phyloP scores from a whole-genome alignment of 2,888 invertebrate genomes.

The Luperina testacea region DNA sequence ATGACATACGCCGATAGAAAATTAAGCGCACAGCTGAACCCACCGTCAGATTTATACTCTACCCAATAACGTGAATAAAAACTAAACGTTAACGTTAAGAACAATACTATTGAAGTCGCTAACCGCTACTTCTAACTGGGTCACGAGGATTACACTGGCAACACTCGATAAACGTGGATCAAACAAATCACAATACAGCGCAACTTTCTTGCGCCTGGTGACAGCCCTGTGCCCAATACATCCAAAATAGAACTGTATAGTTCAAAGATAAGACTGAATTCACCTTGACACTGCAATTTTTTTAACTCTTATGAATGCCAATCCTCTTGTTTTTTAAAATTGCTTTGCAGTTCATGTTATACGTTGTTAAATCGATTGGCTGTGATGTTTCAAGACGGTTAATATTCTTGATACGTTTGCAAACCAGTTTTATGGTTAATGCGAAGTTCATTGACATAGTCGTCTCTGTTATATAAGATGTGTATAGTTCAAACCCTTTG shows the following conservation, averaged over 20 bases:
- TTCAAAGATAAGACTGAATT: conserved; percentile 33
- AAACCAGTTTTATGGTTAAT: conserved; percentile 66
- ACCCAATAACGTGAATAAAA: conserved; percentile 17
- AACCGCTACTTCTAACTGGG: conserved; percentile 50
- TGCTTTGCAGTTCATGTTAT: background rate
- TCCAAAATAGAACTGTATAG: conserved; percentile 14
- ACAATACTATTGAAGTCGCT: conserved; percentile 42
- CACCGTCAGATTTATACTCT: conserved; percentile 13
- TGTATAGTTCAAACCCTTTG: background rate
- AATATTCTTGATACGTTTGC: conserved; percentile 63
- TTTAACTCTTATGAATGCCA: conserved; percentile 13
- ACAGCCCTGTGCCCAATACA: conserved; percentile 25
- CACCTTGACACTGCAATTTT: conserved; percentile 16
- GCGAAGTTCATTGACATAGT: conserved; percentile 67
- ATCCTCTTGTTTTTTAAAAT: conserved; percentile 15
- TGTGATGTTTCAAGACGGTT: conserved; percentile 38
- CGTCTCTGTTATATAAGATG: conserved; percentile 30
- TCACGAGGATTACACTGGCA: conserved; percentile 41
- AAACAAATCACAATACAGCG: conserved; percentile 40
- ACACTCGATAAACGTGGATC: conserved; percentile 31
- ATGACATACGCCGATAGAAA: conserved; percentile 7
- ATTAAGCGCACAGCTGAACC: background rate
- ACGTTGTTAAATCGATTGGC: conserved; percentile 32
- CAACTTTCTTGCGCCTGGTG: conserved; percentile 27
- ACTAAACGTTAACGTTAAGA: conserved; percentile 28